Conservation (phyloP, 1,140 invertebrate species). For the Orchestia grillus region DNA sequence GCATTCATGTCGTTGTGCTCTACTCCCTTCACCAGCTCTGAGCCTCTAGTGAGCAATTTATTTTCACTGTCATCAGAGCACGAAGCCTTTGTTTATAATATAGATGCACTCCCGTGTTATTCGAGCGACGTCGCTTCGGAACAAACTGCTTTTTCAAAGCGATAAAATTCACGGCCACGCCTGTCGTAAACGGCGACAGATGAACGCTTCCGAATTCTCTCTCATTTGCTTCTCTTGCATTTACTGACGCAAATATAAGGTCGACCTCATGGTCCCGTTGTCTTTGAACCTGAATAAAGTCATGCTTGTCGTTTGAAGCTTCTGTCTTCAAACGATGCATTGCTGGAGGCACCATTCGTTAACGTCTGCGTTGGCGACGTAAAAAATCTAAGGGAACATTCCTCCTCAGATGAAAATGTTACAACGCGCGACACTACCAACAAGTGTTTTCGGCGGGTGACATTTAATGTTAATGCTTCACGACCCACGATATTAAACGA, state of each 20-base stretch:
- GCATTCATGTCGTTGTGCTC: background rate
- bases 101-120: background rate
- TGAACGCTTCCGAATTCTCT: background rate
- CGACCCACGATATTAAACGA: background rate
- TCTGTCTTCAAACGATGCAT: background rate
- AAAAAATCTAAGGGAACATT: background rate
- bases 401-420: background rate
- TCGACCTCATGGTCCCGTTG: background rate
- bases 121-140: background rate
- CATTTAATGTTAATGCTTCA: background rate
- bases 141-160: background rate
- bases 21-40: background rate
- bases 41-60: background rate
- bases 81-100: background rate
- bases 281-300: background rate
- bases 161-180: background rate
- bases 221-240: background rate
- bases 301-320: background rate
- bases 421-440: background rate
- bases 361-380: background rate
- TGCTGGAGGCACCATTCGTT: too few relatives aligned
- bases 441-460: background rate
- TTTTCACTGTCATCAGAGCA: background rate
- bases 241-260: background rate
- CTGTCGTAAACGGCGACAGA: background rate